A percentile compares a stretch with the other conserved stretches of the same genome.
Evolutionary conservation across 2,888 invertebrate species (phyloP).

Genomic region (Parapristionchus giblindavisi): DNA sequence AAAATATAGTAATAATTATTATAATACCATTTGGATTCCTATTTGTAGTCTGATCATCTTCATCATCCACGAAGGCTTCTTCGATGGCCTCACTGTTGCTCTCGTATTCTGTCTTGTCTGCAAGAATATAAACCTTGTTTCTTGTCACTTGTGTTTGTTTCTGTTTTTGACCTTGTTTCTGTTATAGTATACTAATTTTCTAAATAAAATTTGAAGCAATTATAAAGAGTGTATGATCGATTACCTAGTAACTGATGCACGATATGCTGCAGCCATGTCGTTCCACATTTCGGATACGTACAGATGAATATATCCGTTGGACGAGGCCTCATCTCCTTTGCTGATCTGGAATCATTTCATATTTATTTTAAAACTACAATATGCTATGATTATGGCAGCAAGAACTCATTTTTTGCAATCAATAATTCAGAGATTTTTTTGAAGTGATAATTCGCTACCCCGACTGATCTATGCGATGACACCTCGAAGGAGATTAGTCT

Average conservation of each 20-base stretch:
- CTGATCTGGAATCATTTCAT: conserved; percentile 46
- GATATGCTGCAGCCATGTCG: conserved; percentile 69
- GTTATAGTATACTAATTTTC: neutral
- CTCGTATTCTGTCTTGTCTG: conserved; percentile 36
- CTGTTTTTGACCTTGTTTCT: neutral
- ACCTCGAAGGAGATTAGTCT: no score
- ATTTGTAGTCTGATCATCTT: conserved; percentile 20
- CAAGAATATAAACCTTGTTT: neutral
- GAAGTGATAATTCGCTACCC: no score
- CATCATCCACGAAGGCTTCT: neutral
- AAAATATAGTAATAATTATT: neutral
- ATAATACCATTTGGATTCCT: neutral
- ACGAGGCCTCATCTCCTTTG: conserved; percentile 58
- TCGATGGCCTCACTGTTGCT: conserved; percentile 2
- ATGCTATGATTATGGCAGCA: neutral
- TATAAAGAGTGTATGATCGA: no score
- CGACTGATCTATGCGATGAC: no score
- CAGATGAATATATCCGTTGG: conserved; percentile 67
- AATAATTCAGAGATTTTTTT: neutral
- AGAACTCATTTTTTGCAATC: neutral
- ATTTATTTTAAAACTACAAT: neutral
- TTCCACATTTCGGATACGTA: conserved; percentile 69
- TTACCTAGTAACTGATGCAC: conserved; percentile 60
- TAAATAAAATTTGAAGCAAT: neutral
- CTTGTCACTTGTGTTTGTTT: neutral